Evolutionary conservation across 2,113 vertebrate genomes (phyloP), one percentile per base, ranked within the genome.

Genomic region (Pygoscelis antarcticus): DNA sequence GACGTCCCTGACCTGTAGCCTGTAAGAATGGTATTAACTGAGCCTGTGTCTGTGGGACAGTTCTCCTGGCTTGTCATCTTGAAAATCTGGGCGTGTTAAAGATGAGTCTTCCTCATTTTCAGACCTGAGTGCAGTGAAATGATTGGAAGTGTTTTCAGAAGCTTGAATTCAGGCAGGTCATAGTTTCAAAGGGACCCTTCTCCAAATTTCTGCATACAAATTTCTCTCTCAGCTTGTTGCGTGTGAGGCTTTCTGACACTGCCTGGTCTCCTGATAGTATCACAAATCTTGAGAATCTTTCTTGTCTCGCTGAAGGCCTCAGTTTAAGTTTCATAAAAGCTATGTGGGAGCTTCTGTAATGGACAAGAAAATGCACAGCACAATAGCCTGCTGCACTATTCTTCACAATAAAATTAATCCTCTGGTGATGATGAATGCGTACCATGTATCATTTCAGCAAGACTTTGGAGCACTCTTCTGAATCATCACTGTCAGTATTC

Each of bases 391-490:
- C 58, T 2, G 19, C 71, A 47, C 47, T 92, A 5, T 94, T 81
- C 93, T 81, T 93, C 75, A 68, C 68, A 82, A 91, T 77, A 86
- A 95, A 96, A 95, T 76, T 82, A 95, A 64, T 88, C 93, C 95
- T 66, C 90, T 7, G 2, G 36, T 89, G 85, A 52, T 84, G 92
- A 90, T 86, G 54, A 93, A 94, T 87, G 38, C 42, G 52, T 89
- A 79, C 49, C 52, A 71, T 72, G 80, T 94, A 95, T 95, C 81
- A 61, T 93, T 97, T 96, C 89, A 89, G 81, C 57, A 91, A 82
- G 57, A 54, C 57, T 93, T 95, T 20, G 83, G 85, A 91, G 75
- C 66, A 92, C 82, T 95, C n/a, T 74, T 95, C 85, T 21, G 19
- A 93, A 87, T 89, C 89, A 20, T 79, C 11, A 5, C 87, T 95